A percentile compares a stretch with the other conserved stretches of the same genome.
These are phyloP conservation scores for Odontomachus brunneus DNA, from an alignment of 1,140 invertebrate species.

Conservation along the genomic window DNA sequence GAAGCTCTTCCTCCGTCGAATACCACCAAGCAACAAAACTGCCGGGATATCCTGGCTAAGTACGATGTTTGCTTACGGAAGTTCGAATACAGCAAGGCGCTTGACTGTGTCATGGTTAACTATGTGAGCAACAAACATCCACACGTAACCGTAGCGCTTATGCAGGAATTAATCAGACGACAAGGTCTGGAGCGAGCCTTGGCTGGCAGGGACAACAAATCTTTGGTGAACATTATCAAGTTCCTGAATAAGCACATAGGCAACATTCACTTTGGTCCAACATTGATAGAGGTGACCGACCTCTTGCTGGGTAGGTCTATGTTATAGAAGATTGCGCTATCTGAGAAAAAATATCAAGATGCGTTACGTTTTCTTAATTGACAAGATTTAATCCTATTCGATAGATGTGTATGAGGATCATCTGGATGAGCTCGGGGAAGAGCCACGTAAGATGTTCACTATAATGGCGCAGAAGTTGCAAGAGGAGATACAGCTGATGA, in stretches of 20 bases:
- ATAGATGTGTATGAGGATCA: slow-evolving; percentile 89
- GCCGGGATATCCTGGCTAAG: slow-evolving; percentile 84
- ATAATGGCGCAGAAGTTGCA: slow-evolving; percentile 87
- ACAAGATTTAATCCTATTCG: slow-evolving; percentile 58
- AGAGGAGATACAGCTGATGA: slow-evolving; percentile 89
- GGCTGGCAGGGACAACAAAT: slow-evolving; percentile 88
- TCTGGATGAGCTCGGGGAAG: slow-evolving; percentile 86
- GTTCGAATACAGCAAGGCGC: slow-evolving; percentile 93
- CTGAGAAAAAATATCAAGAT: neutral
- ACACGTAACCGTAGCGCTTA: slow-evolving; percentile 91
- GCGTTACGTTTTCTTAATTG: slow-evolving; percentile 26
- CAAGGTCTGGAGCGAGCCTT: slow-evolving; percentile 91
- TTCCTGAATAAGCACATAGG: slow-evolving; percentile 93
- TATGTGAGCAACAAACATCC: slow-evolving; percentile 89
- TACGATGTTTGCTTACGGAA: slow-evolving; percentile 91
- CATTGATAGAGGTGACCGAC: slow-evolving; percentile 90
- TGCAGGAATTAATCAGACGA: slow-evolving; percentile 94
- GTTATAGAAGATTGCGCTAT: slow-evolving; percentile 37
- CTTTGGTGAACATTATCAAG: slow-evolving; percentile 88
- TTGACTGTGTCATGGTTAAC: slow-evolving; percentile 89
- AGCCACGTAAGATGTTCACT: slow-evolving; percentile 87
- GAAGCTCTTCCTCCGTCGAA: slow-evolving; percentile 83
- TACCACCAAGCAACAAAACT: slow-evolving; percentile 85
- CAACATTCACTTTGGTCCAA: slow-evolving; percentile 90
- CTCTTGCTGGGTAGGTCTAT: slow-evolving; percentile 88